Conservation (phyloP, 2,888 invertebrate genomes). For the Eupeodes latifasciatus region DNA sequence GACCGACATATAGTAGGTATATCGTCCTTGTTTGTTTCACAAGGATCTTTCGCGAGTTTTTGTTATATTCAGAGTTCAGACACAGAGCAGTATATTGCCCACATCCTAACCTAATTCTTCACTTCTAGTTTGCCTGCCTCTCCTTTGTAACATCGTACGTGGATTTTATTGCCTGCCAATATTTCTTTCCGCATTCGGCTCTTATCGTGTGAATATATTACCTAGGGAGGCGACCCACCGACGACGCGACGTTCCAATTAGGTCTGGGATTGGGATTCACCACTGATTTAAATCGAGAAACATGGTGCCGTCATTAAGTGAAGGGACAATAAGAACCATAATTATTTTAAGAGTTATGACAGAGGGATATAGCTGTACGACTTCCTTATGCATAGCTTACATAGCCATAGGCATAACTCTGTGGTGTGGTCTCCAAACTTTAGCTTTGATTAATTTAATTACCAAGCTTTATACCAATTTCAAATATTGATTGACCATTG, state of each 20-base stretch:
- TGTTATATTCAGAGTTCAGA: not conserved
- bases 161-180: conserved; percentile 52
- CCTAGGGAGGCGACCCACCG: conserved; percentile 1
- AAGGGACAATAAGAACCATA: conserved; percentile 31
- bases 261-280: not conserved
- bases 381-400: not conserved
- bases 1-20: too few species aligned
- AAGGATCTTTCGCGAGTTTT: conserved; percentile 34
- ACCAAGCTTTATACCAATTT: not conserved
- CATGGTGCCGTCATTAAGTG: conserved; percentile 37
- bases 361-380: conserved; percentile 8
- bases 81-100: not conserved
- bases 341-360: conserved; percentile 17
- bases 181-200: conserved; percentile 40
- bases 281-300: conserved; percentile 28
- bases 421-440: not conserved
- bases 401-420: not conserved
- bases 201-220: conserved; percentile 37
- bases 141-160: not conserved
- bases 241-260: conserved; percentile 30
- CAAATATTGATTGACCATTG: conserved; percentile 28
- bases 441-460: not conserved
- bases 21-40: conserved; percentile 19
- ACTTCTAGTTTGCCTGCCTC: conserved; percentile 4
- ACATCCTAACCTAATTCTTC: conserved; percentile 1